Conservation (phyloP, 2,113 vertebrate species). For the Strigops habroptila region DNA sequence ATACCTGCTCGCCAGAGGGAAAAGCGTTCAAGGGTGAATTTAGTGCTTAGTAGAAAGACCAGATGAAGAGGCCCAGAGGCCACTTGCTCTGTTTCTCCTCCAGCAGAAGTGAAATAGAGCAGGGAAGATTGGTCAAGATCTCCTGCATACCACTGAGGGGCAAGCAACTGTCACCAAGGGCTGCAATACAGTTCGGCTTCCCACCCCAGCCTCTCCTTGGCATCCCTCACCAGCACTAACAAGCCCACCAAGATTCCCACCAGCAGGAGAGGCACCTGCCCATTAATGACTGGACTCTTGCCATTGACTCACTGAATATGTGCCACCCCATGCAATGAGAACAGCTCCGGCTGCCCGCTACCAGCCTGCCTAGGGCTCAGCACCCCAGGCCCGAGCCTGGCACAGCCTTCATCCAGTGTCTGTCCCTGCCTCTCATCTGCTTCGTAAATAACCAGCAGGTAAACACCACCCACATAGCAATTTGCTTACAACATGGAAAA, state of each 20-base stretch:
- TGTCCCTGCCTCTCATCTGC: background rate
- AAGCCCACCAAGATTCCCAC: background rate
- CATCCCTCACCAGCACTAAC: background rate
- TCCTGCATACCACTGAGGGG: background rate
- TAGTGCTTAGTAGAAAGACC: background rate
- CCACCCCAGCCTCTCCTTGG: background rate
- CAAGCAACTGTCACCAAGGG: rapidly evolving
- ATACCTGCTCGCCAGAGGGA: background rate
- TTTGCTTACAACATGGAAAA: background rate
- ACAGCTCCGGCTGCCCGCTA: background rate
- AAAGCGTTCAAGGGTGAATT: background rate
- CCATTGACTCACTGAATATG: background rate
- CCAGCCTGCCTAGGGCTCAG: background rate
- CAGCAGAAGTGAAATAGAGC: background rate
- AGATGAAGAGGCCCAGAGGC: background rate
- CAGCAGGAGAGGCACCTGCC: conserved; percentile 19
- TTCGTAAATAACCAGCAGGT: conserved; percentile 11
- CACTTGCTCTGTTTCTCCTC: background rate
- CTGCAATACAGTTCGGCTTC: background rate
- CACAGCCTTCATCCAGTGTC: background rate
- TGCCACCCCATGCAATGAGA: background rate
- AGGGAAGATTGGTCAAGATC: background rate
- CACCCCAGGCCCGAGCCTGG: background rate
- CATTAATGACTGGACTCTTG: background rate
- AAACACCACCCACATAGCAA: background rate